Base-by-base conservation (phyloP, 1,140 invertebrate genomes). In the Drosophila albomicans region DNA sequence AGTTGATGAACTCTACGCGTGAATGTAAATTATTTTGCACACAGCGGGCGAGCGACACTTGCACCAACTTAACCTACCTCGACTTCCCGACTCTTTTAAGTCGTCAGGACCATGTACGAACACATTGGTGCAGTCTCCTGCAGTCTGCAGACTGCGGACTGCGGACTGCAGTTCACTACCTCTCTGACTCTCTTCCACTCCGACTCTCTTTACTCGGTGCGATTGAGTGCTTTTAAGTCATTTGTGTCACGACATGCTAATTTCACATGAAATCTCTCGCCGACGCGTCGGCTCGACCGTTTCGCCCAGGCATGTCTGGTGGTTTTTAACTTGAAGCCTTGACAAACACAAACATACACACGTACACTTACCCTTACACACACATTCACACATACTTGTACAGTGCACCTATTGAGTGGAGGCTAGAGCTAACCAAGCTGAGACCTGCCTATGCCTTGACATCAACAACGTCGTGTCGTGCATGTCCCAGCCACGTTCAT, bases 151-250 rank as follows among this genome's bases (percentile, higher is more conserved):
- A n/a, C 51, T 25, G 20, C 20, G 20, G 20, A 20, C 67, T 49
- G 62, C 59, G 41, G 13, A n/a, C 28, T 52, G 51, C 51, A 52
- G 5, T 52, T 62, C 15, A 35, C 46, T 32, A 41, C 13, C 10
- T 45, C 52, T 54, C 48, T 15, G 15, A 25, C 16, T 5, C 45
- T 16, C 45, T 46, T 6, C 45, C 45, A 16, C n/a, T 15, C 2
- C 15, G 35, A 16, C 62, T 68, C 32, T 32, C 43, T 56, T 13
- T 35, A 20, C 41, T 88, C 73, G 71, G 78, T 85, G 86, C 85
- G 85, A 89, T 89, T 89, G 85, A 89, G 86, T 89, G 85, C 81
- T 89, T 89, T 89, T 89, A 90, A 89, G 85, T 89, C 85, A 89
- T 89, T 89, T 89, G 85, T 90, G 85, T 89, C 85, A 89, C 85